These are phyloP conservation scores for Bursaphelenchus mucronatus DNA, from an alignment of 1,140 invertebrate genomes.

Conservation along the genomic window DNA sequence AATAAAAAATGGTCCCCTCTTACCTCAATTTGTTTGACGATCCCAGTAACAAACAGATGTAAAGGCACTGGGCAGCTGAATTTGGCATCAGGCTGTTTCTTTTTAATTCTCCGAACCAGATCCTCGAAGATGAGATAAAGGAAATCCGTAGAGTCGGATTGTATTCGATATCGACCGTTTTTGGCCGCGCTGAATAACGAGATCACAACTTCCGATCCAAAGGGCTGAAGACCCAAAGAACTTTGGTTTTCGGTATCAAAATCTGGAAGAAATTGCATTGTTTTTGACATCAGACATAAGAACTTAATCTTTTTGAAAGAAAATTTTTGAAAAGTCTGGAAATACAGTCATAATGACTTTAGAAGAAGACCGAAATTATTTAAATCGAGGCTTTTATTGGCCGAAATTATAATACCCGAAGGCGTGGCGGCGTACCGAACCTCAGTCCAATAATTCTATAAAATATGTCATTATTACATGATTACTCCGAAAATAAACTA, in stretches of 20 bases:
- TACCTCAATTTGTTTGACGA: constrained; percentile 36
- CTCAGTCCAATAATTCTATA: too few relatives aligned
- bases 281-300: too few relatives aligned
- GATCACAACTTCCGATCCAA: constrained; percentile 23
- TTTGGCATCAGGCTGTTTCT: constrained; percentile 39
- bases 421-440: too few relatives aligned
- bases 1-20: neutral
- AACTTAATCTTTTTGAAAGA: too few relatives aligned
- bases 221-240: constrained; percentile 45
- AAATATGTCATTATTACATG: too few relatives aligned
- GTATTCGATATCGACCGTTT: constrained; percentile 41
- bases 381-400: too few relatives aligned
- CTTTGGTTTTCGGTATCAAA: constrained; percentile 33
- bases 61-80: constrained; percentile 45
- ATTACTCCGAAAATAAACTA: too few relatives aligned
- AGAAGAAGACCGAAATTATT: too few relatives aligned
- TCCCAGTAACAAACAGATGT: constrained; percentile 42
- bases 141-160: constrained; percentile 47
- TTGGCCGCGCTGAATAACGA: constrained; percentile 42
- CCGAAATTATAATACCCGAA: too few relatives aligned
- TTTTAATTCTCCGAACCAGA: constrained; percentile 31
- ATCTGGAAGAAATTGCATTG: constrained; percentile 6
- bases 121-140: constrained; percentile 35
- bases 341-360: too few relatives aligned
- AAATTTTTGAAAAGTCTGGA: too few relatives aligned